Conservation (phyloP, 2,888 invertebrate genomes). For the Cephus nigrinus region DNA sequence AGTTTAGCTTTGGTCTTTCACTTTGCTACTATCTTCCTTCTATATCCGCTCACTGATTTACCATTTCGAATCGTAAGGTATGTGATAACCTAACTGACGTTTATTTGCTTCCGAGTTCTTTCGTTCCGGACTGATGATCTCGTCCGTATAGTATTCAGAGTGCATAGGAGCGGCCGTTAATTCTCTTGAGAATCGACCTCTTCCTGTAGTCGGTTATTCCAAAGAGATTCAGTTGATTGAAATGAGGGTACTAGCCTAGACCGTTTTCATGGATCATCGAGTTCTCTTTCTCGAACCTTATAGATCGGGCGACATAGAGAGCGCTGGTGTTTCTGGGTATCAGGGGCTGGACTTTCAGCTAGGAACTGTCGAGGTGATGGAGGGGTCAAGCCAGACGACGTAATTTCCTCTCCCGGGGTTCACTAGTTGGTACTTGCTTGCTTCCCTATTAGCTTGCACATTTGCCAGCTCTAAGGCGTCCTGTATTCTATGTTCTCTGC, state of each 20-base stretch:
- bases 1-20: background rate
- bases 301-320: background rate
- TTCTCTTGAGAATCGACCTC: background rate
- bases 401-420: conserved; percentile 56
- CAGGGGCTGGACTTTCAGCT: conserved; percentile 1
- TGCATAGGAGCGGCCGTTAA: background rate
- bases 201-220: background rate
- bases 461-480: conserved; percentile 26
- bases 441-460: conserved; percentile 42
- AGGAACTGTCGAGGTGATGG: conserved; percentile 34
- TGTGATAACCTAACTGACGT: background rate
- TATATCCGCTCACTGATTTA: conserved; percentile 1
- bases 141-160: background rate
- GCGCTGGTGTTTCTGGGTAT: background rate
- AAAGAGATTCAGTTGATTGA: background rate
- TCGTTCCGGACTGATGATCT: background rate
- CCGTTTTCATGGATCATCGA: background rate
- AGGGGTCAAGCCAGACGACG: conserved; percentile 49
- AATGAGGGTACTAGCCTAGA: background rate
- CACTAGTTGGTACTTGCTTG: conserved; percentile 36
- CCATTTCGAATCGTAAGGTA: background rate
- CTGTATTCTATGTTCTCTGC: background rate
- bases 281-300: background rate
- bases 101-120: background rate
- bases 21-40: background rate